Percentiles rank a stretch among this genome's conserved stretches.
These are phyloP conservation scores for Lasius fuliginosus DNA, from an alignment of 2,888 invertebrate genomes.

Conservation along the genomic window DNA sequence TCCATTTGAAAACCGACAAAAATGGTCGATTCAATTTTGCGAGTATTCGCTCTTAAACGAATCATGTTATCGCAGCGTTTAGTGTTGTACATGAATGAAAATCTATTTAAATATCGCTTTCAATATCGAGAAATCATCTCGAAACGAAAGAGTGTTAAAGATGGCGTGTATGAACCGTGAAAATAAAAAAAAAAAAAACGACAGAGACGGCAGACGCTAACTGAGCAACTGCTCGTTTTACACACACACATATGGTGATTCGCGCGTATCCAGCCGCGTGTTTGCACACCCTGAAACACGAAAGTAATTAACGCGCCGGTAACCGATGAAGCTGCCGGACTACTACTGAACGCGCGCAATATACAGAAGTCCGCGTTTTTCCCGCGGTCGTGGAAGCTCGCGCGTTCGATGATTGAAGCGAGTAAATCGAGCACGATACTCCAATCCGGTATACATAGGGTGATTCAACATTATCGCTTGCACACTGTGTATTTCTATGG, in stretches of 20 bases:
- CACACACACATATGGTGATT: conserved; percentile 24
- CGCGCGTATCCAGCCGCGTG: conserved; percentile 41
- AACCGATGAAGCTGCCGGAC: conserved; percentile 40
- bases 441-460: conserved; percentile 14
- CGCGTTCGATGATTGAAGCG: conserved; percentile 45
- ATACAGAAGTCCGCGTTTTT: conserved; percentile 50
- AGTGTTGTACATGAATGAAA: background rate
- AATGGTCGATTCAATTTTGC: background rate
- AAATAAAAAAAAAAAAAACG: conserved; percentile 1
- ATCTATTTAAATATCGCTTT: background rate
- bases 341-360: conserved; percentile 46
- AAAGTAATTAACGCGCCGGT: conserved; percentile 53
- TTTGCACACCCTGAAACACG: conserved; percentile 53
- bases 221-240: conserved; percentile 33
- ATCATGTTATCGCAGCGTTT: background rate
- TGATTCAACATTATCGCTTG: background rate
- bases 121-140: conserved; percentile 1
- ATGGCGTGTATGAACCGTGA: background rate
- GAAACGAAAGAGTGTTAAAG: conserved; percentile 3
- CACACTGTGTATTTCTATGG: background rate
- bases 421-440: conserved; percentile 46
- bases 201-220: conserved; percentile 7
- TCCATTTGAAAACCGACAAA: background rate
- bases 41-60: background rate
- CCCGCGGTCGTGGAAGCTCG: conserved; percentile 17